Evolutionary conservation across 2,888 invertebrate species (phyloP).

Genomic region (Tenthredo notha): DNA sequence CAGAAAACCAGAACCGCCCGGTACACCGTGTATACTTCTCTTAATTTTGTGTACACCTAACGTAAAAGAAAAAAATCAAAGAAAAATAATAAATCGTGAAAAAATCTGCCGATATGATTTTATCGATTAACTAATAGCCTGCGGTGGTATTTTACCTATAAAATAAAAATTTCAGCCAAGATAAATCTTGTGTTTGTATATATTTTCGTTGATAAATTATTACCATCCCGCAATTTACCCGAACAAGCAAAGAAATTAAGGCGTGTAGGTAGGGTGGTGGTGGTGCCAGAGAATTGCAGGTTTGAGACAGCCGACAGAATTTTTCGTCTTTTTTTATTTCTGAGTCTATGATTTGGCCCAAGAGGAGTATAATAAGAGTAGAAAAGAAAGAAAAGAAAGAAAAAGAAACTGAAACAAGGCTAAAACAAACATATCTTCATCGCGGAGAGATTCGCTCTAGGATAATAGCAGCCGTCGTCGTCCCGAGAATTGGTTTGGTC

Average conservation of each 20-base stretch:
- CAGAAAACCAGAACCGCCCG: neutral
- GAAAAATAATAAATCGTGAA: neutral
- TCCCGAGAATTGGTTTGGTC: constrained; percentile 60
- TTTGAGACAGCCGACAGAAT: neutral
- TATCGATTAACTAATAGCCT: neutral
- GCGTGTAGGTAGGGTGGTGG: too few species aligned
- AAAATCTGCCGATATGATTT: neutral
- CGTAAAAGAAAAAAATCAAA: neutral
- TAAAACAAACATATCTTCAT: constrained; percentile 51
- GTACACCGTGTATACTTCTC: neutral
- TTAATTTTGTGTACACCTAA: neutral
- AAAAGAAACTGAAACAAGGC: constrained; percentile 58
- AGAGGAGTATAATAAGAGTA: constrained; percentile 50
- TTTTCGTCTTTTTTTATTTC: neutral
- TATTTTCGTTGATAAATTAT: neutral
- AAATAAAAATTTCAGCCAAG: neutral
- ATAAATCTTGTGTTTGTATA: neutral
- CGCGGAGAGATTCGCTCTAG: constrained; percentile 4
- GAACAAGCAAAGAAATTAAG: constrained; percentile 2
- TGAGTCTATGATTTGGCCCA: constrained; percentile 57
- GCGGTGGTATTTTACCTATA: neutral
- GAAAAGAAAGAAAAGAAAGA: constrained; percentile 39
- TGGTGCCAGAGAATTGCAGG: neutral
- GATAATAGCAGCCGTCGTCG: constrained; percentile 40
- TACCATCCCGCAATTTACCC: neutral